Base-by-base conservation (phyloP, 2,113 vertebrate species). In the Gorsachius goisagi region DNA sequence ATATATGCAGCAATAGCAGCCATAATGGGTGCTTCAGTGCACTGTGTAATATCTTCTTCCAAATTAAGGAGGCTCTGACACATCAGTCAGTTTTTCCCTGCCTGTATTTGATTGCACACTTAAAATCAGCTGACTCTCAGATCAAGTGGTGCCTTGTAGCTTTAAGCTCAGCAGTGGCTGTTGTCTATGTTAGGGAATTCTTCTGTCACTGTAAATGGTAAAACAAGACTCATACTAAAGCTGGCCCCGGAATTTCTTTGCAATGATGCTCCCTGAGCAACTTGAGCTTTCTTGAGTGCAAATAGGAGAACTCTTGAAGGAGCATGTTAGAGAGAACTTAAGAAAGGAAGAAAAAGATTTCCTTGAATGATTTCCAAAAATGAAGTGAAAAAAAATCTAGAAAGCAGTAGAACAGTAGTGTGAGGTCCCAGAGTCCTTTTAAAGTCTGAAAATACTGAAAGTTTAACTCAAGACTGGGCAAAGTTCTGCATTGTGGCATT, bases 41-140 rank as follows among this genome's bases (percentile, higher is more conserved):
- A 33, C 49, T 73, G 59, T 63, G 56, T 72, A 76, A 53, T 35
- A 62, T 45, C 67, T 69, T 76, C 55, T 88, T 62, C 78, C 84
- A 92, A 89, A 88, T 86, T 75, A 94, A 92, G 89, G 89, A 79
- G 50, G 41, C 77, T 95, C 77, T 90, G 77, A 85, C 47, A 79
- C 8, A 62, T 73, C 80, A 78, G 44, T 78, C 73, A 35, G 5
- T 79, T 91, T 84, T 69, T 69, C 64, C n/a, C 72, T 90, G 86
- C 39, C 60, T 78, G 16, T 71, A 16, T 89, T 87, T 93, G 84
- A 91, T 72, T 69, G 71, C 67, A 30, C 26, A 30, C 21, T 49
- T 95, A 62, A 72, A 73, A 76, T 90, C 83, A 85, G 53, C 89
- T 94, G 89, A 68, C 66, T 81, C 47, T 63, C 22, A 66, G 56